Base-by-base conservation (phyloP, 2,113 vertebrate genomes). In the Chloropsis hardwickii region DNA sequence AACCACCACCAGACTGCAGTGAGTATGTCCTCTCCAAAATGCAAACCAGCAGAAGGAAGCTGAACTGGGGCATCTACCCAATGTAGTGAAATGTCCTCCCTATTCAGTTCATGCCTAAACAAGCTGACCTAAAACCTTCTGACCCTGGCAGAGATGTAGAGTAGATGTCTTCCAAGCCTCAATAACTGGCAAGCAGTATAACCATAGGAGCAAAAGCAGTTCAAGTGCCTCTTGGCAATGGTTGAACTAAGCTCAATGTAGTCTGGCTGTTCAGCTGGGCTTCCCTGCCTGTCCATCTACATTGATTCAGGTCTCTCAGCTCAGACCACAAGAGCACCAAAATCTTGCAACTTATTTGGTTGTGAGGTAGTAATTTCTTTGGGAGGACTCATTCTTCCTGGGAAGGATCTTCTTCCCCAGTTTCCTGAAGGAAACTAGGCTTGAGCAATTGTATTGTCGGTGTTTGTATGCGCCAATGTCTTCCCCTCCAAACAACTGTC, bases 391-490 rank as follows among this genome's bases (percentile, higher is more conserved):
- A 58, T 58, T 79, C 45, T 90, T 61, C 58, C 77, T 57, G 20
- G n/a, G 47, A 83, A 95, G 18, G 16, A 76, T 72, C 50, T 90
- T 80, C 44, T 92, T 69, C 53, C 40, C 25, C 53, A 4, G 0
- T 89, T 95, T 90, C 79, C 88, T 92, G 58, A 56, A 88, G 72
- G 80, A 92, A 96, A 73, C 21, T 28, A 73, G 24, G 17, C 76
- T 83, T 74, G 51, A 94, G 39, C 83, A 86, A 51, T 78, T 81
- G 29, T 31, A 51, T 62, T 74, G 29, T 81, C 14, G 33, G 64
- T 45, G 69, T 90, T 91, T 72, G 12, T 57, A 86, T 10, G 3
- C 83, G 42, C 29, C 79, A 83, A 16, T 70, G 80, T 44, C 22
- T n/a, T 86, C 24, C 23, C 12, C 54, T 83, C 76, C 62, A 66